Percentiles rank a stretch among this genome's conserved stretches.
Evolutionary conservation across 2,113 vertebrate species (phyloP).

Genomic region (Pterophyllum scalare): DNA sequence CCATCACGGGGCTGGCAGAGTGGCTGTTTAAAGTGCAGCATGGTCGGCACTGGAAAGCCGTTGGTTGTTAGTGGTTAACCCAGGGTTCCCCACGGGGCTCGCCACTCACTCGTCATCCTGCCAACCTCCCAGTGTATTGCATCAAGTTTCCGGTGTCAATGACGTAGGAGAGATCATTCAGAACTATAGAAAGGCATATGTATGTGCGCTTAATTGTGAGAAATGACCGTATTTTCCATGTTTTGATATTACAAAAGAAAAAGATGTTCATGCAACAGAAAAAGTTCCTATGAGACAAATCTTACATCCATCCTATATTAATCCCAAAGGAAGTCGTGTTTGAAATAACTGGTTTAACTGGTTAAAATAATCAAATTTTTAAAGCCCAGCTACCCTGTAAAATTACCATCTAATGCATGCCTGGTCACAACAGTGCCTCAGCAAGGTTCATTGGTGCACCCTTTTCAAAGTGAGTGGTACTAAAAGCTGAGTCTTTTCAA

Average conservation of each 20-base stretch:
- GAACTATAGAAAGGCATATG: conserved; percentile 31
- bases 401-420: too few species aligned
- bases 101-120: conserved; percentile 58
- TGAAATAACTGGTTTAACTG: neutral
- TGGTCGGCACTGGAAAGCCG: conserved; percentile 66
- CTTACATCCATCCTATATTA: neutral
- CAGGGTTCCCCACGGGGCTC: conserved; percentile 53
- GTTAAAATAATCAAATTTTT: too few species aligned
- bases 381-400: too few species aligned
- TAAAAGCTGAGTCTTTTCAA: neutral
- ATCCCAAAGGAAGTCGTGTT: neutral
- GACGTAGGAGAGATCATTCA: conserved; percentile 59
- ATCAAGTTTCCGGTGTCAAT: conserved; percentile 66
- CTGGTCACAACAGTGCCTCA: neutral
- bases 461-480: neutral
- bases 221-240: conserved; percentile 50
- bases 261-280: neutral
- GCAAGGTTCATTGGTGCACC: neutral
- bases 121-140: conserved; percentile 58
- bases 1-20: conserved; percentile 63
- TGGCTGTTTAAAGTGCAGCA: conserved; percentile 58
- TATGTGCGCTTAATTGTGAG: conserved; percentile 39
- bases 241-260: conserved; percentile 36
- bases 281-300: neutral
- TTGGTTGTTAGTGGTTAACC: conserved; percentile 77